Conservation (phyloP, 2,797 vertebrate species). For the Xyrichtys novacula region DNA sequence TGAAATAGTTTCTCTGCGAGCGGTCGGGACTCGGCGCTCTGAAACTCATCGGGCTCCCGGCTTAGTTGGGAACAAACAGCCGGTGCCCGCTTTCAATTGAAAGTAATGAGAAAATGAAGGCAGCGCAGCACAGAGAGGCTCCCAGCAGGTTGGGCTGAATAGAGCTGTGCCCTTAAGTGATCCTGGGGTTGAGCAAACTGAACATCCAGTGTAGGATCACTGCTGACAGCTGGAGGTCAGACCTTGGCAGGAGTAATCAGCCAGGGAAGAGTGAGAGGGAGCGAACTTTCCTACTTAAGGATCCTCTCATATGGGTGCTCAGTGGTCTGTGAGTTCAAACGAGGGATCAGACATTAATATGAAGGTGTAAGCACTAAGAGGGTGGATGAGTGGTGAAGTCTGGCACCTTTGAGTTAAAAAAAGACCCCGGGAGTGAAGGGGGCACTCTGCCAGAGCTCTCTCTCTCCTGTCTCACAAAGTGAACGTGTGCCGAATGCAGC, state of each 20-base stretch:
- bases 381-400: constrained; percentile 6
- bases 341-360: constrained; percentile 18
- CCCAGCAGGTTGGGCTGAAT: constrained; percentile 46
- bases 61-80: constrained; percentile 36
- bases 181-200: constrained; percentile 61
- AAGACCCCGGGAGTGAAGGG: neutral
- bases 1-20: constrained; percentile 17
- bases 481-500: constrained; percentile 11
- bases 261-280: constrained; percentile 26
- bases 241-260: constrained; percentile 59
- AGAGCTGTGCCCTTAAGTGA: constrained; percentile 50
- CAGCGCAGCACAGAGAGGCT: constrained; percentile 29
- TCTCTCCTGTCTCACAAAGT: constrained; percentile 4
- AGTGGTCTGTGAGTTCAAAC: constrained; percentile 24
- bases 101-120: constrained; percentile 65
- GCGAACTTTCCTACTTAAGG: constrained; percentile 40
- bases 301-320: constrained; percentile 18
- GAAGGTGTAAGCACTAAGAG: constrained; percentile 17
- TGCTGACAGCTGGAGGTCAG: constrained; percentile 70
- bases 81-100: constrained; percentile 26
- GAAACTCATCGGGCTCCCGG: constrained; percentile 14
- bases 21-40: neutral
- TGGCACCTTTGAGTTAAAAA: constrained; percentile 20
- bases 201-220: constrained; percentile 53
- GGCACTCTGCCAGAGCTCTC: constrained; percentile 3